Evolutionary conservation across 2,888 invertebrate species (phyloP).

Genomic region (Folsomia manolachei): DNA sequence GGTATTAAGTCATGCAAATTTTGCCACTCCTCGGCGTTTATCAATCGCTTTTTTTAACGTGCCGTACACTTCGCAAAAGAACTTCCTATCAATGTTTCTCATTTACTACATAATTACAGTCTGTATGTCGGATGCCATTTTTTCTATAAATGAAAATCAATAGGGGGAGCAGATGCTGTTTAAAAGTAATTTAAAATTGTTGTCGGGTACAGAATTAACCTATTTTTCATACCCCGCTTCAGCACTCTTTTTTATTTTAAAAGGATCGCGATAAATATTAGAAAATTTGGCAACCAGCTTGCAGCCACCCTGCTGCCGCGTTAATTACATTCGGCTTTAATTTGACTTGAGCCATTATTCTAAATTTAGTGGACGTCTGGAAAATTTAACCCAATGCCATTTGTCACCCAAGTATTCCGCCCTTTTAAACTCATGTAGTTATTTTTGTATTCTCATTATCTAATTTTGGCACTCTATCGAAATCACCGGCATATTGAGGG

Average conservation of each 20-base stretch:
- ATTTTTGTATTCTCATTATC: slow-evolving; percentile 5
- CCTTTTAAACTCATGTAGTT: not conserved
- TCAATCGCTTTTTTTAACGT: no score
- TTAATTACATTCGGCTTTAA: not conserved
- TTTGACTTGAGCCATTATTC: not conserved
- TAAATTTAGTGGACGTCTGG: not conserved
- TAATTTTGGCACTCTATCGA: slow-evolving; percentile 1
- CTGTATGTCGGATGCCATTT: no score
- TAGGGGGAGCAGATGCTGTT: no score
- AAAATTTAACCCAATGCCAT: slow-evolving; percentile 1
- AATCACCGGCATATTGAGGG: not conserved
- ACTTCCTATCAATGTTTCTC: no score
- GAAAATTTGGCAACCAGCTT: not conserved
- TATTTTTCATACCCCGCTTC: no score
- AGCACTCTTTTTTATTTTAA: no score
- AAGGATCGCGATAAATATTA: not conserved
- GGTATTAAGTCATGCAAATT: not conserved
- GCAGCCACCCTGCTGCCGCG: not conserved
- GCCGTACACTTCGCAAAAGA: no score
- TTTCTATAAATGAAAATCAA: no score
- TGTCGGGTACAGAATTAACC: no score
- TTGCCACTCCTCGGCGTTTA: not conserved
- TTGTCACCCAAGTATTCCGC: slow-evolving; percentile 8
- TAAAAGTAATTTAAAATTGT: no score
- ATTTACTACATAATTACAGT: no score